These are phyloP conservation scores for Saturnia pavonia DNA, from an alignment of 2,888 invertebrate genomes.

Conservation along the genomic window DNA sequence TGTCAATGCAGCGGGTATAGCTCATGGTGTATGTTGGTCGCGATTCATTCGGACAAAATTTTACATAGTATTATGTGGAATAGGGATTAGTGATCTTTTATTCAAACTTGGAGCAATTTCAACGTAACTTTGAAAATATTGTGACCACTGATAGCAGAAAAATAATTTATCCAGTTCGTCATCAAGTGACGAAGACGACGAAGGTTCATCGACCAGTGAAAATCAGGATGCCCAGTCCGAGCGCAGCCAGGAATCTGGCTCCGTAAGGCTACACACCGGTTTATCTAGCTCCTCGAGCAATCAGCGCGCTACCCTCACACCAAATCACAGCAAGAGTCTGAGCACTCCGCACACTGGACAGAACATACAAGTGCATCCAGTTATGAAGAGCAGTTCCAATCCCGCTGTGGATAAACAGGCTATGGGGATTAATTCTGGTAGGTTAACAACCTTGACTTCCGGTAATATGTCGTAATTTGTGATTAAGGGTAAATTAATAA, in stretches of 20 bases:
- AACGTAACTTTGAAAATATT: not conserved
- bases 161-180: constrained; percentile 81
- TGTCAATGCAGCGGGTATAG: too few species aligned
- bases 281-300: constrained; percentile 47
- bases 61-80: too few species aligned
- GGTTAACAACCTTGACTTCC: constrained; percentile 23
- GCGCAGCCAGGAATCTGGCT: constrained; percentile 64
- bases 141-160: not conserved
- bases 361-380: constrained; percentile 69
- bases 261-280: constrained; percentile 49
- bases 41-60: too few species aligned
- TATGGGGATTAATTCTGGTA: constrained; percentile 74
- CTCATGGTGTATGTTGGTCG: too few species aligned
- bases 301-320: constrained; percentile 54
- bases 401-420: constrained; percentile 78
- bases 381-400: constrained; percentile 77
- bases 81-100: too few species aligned
- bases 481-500: too few species aligned
- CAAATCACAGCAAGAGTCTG: constrained; percentile 70
- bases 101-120: not conserved
- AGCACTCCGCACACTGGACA: constrained; percentile 73
- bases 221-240: constrained; percentile 71
- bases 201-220: constrained; percentile 76
- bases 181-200: constrained; percentile 86
- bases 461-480: too few species aligned